phyloP scores from a whole-genome alignment of 2,113 vertebrate genomes.

The Leptobrachium leishanense region DNA sequence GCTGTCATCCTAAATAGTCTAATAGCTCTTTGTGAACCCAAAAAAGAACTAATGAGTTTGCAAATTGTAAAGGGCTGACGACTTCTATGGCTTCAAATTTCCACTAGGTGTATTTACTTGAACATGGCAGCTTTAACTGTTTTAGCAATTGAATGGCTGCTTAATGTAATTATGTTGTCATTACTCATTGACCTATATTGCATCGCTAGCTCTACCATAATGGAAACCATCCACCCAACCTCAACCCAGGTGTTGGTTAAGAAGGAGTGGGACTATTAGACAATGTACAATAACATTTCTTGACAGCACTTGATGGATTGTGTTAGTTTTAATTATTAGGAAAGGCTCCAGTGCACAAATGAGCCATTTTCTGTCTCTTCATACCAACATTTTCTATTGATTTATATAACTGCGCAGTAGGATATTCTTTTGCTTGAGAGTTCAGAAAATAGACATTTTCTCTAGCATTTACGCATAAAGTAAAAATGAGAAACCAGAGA shows the following conservation, averaged over 20 bases:
- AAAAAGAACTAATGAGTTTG: too few species aligned
- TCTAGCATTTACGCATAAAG: slow-evolving; percentile 19
- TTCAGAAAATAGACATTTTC: slow-evolving; percentile 23
- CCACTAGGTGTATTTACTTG: background rate
- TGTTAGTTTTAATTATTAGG: slow-evolving; percentile 23
- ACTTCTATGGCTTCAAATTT: background rate
- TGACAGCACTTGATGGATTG: slow-evolving; percentile 4
- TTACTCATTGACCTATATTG: slow-evolving; percentile 5
- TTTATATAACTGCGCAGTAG: slow-evolving; percentile 1
- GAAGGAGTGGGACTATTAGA: background rate
- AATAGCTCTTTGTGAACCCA: too few species aligned
- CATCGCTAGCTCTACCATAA: background rate
- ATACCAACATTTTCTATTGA: slow-evolving; percentile 25
- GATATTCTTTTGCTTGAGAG: slow-evolving; percentile 12
- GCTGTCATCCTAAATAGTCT: too few species aligned
- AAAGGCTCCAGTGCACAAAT: slow-evolving; percentile 14
- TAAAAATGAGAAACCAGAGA: slow-evolving; percentile 17
- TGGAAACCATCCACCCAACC: background rate
- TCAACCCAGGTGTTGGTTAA: background rate
- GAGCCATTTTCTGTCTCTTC: slow-evolving; percentile 19
- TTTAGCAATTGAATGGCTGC: background rate
- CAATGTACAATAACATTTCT: background rate
- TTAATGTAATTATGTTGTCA: background rate
- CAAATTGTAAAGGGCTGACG: too few species aligned
- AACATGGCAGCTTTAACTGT: background rate